Conservation (phyloP, 2,888 invertebrate genomes). For the Merodon equestris region DNA sequence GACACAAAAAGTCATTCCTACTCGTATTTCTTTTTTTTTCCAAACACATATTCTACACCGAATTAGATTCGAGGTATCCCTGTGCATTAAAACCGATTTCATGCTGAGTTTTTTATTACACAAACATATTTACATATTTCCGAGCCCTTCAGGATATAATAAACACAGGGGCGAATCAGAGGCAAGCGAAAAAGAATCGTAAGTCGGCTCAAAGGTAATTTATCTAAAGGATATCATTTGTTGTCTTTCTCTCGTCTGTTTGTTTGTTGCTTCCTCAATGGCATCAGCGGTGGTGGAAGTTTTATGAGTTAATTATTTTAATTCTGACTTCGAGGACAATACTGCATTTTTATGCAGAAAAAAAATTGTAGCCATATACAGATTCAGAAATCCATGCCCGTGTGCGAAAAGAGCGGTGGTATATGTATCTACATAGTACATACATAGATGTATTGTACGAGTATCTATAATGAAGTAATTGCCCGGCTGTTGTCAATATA, state of each 20-base stretch:
- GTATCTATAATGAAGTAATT: too few relatives aligned
- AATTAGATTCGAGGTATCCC: conserved; percentile 29
- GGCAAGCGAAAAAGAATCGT: conserved; percentile 7
- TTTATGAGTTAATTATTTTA: conserved; percentile 33
- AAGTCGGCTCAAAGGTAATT: conserved; percentile 37
- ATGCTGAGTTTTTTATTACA: conserved; percentile 67
- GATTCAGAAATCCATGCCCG: background rate
- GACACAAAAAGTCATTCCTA: conserved; percentile 28
- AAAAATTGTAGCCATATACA: conserved; percentile 9
- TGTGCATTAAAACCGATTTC: conserved; percentile 52
- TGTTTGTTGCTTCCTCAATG: background rate
- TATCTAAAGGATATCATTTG: conserved; percentile 21
- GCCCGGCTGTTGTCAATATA: conserved; percentile 25
- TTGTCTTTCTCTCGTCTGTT: background rate
- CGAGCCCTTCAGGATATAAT: conserved; percentile 28
- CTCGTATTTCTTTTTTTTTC: too few relatives aligned
- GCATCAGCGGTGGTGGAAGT: too few relatives aligned
- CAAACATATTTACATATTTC: conserved; percentile 65
- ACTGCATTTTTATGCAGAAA: conserved; percentile 24
- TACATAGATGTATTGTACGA: too few relatives aligned
- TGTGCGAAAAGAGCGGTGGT: too few relatives aligned
- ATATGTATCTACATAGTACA: too few relatives aligned
- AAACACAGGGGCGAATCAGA: conserved; percentile 26
- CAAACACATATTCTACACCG: conserved; percentile 20
- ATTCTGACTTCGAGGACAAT: conserved; percentile 29